phyloP scores from a whole-genome alignment of 64 coral and sea anemone species.

The Pocillopora verrucosa region DNA sequence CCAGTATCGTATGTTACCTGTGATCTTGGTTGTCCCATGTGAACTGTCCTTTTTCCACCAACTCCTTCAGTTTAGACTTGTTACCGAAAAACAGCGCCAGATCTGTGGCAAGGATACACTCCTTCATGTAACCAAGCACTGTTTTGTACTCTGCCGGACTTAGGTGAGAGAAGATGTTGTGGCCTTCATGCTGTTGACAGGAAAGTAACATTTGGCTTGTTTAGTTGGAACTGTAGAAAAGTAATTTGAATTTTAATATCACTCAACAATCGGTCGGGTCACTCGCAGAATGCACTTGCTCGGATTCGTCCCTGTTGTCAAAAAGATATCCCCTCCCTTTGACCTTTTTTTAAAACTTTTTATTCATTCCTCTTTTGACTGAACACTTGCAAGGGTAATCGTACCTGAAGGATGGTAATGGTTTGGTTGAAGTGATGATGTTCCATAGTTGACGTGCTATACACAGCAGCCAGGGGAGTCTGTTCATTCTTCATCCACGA shows the following conservation, averaged over 20 bases:
- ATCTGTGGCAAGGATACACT: constrained; percentile 97
- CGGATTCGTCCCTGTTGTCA: too few species aligned
- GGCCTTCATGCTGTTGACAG: constrained; percentile 85
- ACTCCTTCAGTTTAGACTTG: constrained; percentile 84
- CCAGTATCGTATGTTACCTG: constrained; percentile 34
- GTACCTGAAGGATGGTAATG: constrained; percentile 95
- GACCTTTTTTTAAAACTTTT: too few species aligned
- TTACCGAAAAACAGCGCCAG: constrained; percentile 98
- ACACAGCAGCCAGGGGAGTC: constrained; percentile 90
- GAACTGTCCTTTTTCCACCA: constrained; percentile 75
- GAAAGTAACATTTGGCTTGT: not conserved
- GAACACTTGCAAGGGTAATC: not conserved
- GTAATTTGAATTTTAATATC: too few species aligned
- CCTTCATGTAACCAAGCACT: constrained; percentile 95
- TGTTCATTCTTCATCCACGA: constrained; percentile 99
- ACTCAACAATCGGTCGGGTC: too few species aligned
- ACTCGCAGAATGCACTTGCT: too few species aligned
- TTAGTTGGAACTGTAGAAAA: too few species aligned
- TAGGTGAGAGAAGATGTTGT: constrained; percentile 97
- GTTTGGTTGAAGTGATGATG: constrained; percentile 99
- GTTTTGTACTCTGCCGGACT: constrained; percentile 92
- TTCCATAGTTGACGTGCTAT: constrained; percentile 96
- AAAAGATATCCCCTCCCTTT: too few species aligned
- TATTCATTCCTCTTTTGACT: too few species aligned
- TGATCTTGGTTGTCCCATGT: constrained; percentile 93